Percentiles rank a stretch among this genome's conserved stretches.
Evolutionary conservation across 1,140 invertebrate genomes (phyloP).

Genomic region (Campodea augens): DNA sequence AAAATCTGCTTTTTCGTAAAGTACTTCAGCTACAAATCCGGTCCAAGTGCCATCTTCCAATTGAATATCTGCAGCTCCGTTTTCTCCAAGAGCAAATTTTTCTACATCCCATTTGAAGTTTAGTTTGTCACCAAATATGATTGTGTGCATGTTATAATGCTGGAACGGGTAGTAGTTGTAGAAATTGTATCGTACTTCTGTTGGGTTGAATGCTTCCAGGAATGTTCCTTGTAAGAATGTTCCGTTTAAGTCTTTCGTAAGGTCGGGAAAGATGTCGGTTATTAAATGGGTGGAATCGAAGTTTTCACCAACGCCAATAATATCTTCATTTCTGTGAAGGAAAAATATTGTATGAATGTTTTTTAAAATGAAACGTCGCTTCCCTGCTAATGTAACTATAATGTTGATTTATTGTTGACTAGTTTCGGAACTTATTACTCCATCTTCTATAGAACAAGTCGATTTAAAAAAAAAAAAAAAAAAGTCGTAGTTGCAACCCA

Average conservation of each 20-base stretch:
- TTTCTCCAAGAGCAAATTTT: neutral
- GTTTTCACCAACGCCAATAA: no score
- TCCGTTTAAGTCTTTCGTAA: neutral
- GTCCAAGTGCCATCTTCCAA: neutral
- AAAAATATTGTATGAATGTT: no score
- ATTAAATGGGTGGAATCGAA: no score
- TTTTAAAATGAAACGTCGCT: no score
- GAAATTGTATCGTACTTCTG: neutral
- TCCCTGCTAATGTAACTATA: no score
- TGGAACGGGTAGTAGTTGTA: neutral
- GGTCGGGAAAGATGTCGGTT: neutral
- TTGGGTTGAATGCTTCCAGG: neutral
- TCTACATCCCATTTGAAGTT: neutral
- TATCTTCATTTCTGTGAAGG: no score
- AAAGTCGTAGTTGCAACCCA: no score
- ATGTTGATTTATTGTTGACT: no score
- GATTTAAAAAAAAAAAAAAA: no score
- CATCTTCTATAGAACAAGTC: no score
- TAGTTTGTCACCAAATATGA: neutral
- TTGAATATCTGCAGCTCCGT: neutral
- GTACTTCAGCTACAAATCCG: neutral
- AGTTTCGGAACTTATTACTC: no score
- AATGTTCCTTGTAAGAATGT: neutral
- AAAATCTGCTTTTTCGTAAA: neutral
- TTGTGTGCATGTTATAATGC: neutral